Base-by-base conservation (phyloP, 2,113 vertebrate species). In the Gadus macrocephalus region DNA sequence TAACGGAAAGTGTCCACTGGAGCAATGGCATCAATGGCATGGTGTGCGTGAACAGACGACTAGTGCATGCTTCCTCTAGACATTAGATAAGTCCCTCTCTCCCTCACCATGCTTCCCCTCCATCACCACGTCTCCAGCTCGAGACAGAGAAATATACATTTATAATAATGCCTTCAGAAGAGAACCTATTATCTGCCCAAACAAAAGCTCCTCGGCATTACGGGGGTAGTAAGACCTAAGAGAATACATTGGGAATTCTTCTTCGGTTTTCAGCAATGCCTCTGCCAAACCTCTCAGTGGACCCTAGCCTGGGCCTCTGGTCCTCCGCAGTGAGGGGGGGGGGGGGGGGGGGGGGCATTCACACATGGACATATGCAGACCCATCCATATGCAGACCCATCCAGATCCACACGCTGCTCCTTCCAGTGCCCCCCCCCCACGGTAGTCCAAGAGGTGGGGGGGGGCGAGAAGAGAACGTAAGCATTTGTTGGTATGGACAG, bases 11-110 rank as follows among this genome's bases (percentile, higher is more conserved):
- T 35, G 31, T 35, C 31, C 31, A 35, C 31, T 35, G 31, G 31
- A 28, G 53, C 58, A 60, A 5, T 60, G 68, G 61, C 49, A 58
- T 53, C 64, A 25, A 25, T 25, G 2, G 62, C n/a, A 16, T 56
- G 77, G 60, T 64, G 53, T 61, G 22, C 1, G 56, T 60, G 73
- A 78, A 80, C 78, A 85, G 74, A 86, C 81, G 83, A 87, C 85
- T 88, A 90, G 89, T 89, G 87, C 83, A 87, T 84, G 70, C 77
- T 81, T 85, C 73, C 84, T 80, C 84, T 87, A 91, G 90, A 91
- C 89, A 90, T 64, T 85, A 81, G 72, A 62, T 22, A 20, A n/a
- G 42, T 16, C 75, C 15, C 63, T 65, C 71, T 66, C n/a, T 42
- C 58, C n/a, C 64, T 7, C 31, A 35, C 31, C 4, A 4, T 35